phyloP scores from a whole-genome alignment of 2,888 invertebrate genomes.

The Baronia brevicornis region DNA sequence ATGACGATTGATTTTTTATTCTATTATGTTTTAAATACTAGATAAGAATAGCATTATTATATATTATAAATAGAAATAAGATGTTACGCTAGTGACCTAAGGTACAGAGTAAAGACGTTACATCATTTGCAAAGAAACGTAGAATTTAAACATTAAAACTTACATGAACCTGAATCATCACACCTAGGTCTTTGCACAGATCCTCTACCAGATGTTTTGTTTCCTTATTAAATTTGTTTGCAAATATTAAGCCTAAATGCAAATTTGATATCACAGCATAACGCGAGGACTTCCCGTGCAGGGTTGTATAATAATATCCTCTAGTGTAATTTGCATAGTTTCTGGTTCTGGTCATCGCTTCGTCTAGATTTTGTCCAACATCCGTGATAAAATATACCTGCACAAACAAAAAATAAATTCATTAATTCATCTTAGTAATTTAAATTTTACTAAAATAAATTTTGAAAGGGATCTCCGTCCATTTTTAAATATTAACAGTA shows the following conservation, averaged over 20 bases:
- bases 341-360: background rate
- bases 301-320: conserved; percentile 1
- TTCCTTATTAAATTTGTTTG: conserved; percentile 1
- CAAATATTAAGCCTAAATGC: conserved; percentile 2
- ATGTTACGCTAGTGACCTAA: too few relatives aligned
- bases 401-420: too few relatives aligned
- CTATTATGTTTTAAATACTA: too few relatives aligned
- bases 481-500: too few relatives aligned
- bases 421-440: too few relatives aligned
- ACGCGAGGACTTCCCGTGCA: background rate
- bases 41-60: too few relatives aligned
- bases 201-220: background rate
- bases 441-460: too few relatives aligned
- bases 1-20: too few relatives aligned
- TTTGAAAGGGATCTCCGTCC: too few relatives aligned
- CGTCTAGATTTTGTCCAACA: conserved; percentile 2
- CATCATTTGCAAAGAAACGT: background rate
- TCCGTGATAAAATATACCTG: conserved; percentile 1
- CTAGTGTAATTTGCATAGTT: conserved; percentile 1
- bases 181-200: conserved; percentile 4
- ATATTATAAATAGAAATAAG: too few relatives aligned
- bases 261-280: conserved; percentile 2
- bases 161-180: conserved; percentile 8
- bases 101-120: too few relatives aligned
- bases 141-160: conserved; percentile 1